phyloP scores from a whole-genome alignment of 2,888 invertebrate species.

The Spicauda simplicius region DNA sequence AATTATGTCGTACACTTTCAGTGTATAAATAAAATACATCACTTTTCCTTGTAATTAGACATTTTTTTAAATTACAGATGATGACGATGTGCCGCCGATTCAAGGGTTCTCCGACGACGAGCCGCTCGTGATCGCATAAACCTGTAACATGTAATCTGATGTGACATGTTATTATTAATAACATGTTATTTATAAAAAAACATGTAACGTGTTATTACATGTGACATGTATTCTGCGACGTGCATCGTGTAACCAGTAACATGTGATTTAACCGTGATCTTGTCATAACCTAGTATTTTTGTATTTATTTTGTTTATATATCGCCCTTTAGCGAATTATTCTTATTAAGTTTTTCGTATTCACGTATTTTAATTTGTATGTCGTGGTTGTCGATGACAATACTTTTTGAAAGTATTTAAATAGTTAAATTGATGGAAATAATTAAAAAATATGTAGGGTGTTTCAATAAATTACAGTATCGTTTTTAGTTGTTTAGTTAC shows the following conservation, averaged over 20 bases:
- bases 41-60: too few species aligned
- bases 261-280: constrained; percentile 60
- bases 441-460: constrained; percentile 20
- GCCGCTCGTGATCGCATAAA: constrained; percentile 95
- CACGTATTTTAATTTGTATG: constrained; percentile 18
- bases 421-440: constrained; percentile 14
- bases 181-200: neutral
- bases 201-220: neutral
- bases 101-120: constrained; percentile 97
- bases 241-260: constrained; percentile 29
- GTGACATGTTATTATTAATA: constrained; percentile 2
- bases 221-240: constrained; percentile 5
- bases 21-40: too few species aligned
- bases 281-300: constrained; percentile 68
- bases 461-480: constrained; percentile 16
- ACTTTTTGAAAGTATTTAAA: constrained; percentile 33
- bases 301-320: constrained; percentile 41
- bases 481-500: constrained; percentile 29
- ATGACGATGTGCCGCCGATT: constrained; percentile 94
- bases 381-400: constrained; percentile 28
- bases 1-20: too few species aligned
- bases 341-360: constrained; percentile 32
- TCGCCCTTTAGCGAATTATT: constrained; percentile 15
- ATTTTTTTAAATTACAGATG: constrained; percentile 80
- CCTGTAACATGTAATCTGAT: constrained; percentile 29